These are phyloP conservation scores for Phylloscopus collybita DNA, from an alignment of 2,797 vertebrate species.

Conservation along the genomic window DNA sequence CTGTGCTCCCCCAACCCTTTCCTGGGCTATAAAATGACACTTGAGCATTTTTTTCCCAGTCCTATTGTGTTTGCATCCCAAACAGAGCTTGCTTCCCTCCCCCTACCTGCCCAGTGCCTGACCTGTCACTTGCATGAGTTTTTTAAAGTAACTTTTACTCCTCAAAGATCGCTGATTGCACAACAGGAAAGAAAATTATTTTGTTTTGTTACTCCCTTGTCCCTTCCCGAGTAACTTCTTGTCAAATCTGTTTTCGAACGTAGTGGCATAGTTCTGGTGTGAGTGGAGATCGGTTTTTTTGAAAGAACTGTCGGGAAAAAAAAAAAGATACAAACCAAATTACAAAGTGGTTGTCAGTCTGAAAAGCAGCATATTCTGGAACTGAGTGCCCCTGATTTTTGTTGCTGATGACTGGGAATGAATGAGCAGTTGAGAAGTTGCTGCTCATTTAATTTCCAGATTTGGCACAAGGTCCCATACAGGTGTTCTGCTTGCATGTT, in stretches of 20 bases:
- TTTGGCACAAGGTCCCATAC: not conserved
- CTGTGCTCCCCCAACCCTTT: not conserved
- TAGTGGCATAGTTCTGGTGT: not conserved
- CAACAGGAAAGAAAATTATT: not conserved
- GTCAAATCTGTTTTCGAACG: not conserved
- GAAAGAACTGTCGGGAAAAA: not conserved
- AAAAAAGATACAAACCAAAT: not conserved
- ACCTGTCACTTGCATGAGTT: not conserved
- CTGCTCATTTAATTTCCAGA: not conserved
- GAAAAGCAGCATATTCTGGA: not conserved
- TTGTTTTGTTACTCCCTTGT: not conserved
- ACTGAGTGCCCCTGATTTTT: not conserved
- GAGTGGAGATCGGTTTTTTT: not conserved
- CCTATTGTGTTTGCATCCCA: not conserved
- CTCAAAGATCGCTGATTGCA: not conserved
- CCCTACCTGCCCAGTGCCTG: not conserved
- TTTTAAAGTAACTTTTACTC: not conserved
- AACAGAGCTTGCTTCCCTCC: not conserved
- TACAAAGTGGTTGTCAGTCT: not conserved
- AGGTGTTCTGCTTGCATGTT: not conserved
- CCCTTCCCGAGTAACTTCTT: not conserved
- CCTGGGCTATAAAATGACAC: not conserved
- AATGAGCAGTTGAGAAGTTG: not conserved
- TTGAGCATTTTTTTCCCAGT: fast-evolving
- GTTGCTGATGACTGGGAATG: not conserved